Conservation (phyloP, 2,888 invertebrate genomes). For the Chaetoderma sp. region DNA sequence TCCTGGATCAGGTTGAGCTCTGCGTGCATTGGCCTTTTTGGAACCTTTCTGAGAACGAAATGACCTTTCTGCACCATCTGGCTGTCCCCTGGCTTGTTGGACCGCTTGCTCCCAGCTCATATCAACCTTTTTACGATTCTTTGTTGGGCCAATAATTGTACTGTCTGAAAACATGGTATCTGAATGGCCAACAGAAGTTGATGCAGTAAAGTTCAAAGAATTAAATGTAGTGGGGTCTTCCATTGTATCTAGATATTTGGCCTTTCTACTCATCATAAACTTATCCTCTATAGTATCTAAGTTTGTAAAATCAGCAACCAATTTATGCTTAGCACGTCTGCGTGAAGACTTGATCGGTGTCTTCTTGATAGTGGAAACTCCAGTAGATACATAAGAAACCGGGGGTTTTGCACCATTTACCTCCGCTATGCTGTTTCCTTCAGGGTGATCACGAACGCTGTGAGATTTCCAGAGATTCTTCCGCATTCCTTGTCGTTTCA, state of each 20-base stretch:
- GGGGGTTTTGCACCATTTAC: conserved; percentile 38
- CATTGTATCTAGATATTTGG: neutral
- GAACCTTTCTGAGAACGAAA: too few relatives aligned
- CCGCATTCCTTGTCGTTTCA: conserved; percentile 4
- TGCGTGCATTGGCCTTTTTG: too few relatives aligned
- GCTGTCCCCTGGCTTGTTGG: conserved; percentile 55
- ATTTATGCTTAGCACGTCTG: neutral
- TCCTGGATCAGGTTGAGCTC: too few relatives aligned
- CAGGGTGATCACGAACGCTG: conserved; percentile 47
- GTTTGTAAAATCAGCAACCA: neutral
- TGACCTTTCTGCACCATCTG: conserved; percentile 60
- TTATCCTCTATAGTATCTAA: conserved; percentile 23
- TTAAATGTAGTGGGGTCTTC: neutral
- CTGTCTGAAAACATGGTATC: conserved; percentile 1
- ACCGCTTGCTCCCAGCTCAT: conserved; percentile 60
- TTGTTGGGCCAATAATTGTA: neutral
- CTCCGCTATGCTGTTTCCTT: conserved; percentile 50
- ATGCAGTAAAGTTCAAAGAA: conserved; percentile 4
- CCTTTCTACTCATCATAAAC: neutral
- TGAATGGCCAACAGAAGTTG: conserved; percentile 2
- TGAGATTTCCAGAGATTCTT: conserved; percentile 11
- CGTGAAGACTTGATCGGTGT: neutral
- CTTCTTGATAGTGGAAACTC: neutral
- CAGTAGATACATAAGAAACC: neutral
- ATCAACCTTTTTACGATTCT: conserved; percentile 31